Evolutionary conservation across 30 jellyfish, hydroid and myxozoan genomes (phyloP), one percentile per base, ranked within the genome.

Genomic region (Aurelia aurita complex sp. Pacific): DNA sequence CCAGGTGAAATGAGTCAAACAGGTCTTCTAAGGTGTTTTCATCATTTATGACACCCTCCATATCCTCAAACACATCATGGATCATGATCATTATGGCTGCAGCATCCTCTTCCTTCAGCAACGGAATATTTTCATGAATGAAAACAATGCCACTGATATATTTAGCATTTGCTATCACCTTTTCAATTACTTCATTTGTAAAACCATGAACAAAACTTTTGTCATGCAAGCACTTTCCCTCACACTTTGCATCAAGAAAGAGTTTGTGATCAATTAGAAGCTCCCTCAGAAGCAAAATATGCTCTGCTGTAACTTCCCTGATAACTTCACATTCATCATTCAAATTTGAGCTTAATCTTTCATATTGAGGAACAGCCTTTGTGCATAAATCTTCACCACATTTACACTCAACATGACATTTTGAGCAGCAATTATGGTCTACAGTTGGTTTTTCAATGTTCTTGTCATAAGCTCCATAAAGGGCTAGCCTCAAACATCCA

Each of bases 381-480:
- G 33, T 61, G 70, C 70, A 61, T 23, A 61, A 61, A 61, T 23
- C 77, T 67, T 32, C 77, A 5, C 11, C 43, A 32, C 77, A 67
- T 67, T 13, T 32, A 67, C 77, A 67, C 13, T 15, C 34, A 15
- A 15, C 17, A n/a, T 32, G 77, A 13, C 77, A 67, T 15, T 15
- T 15, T 67, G 77, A 67, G 43, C 77, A 67, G 77, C 77, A 67
- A 67, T 67, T 32, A 67, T 67, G 77, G 43, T 15, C 34, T 67
- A 67, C 38, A 15, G 12, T 32, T 15, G 77, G 77, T 43, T 32
- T 67, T 67, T 32, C 77, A 67, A 67, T 67, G 16, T 67, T 67
- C 77, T 32, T 67, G 43, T 67, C 77, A 32, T 67, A 67, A 67
- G 43, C 43, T 67, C 38, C 43, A 67, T 67, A 67, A 15, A 67